Conservation (phyloP, 2,797 vertebrate species). For the Acrossocheilus wenchowensis region DNA sequence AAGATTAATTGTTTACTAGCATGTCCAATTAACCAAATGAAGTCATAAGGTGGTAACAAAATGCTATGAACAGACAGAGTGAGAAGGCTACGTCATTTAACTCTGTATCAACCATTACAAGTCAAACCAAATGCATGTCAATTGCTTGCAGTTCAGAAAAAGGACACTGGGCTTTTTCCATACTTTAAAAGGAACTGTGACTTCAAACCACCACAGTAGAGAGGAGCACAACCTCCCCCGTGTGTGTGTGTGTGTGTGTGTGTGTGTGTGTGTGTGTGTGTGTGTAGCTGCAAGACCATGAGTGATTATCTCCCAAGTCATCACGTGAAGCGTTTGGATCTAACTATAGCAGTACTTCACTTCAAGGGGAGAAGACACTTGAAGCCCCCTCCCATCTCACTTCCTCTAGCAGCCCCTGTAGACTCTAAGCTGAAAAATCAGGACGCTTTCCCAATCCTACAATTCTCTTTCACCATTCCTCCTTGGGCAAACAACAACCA, state of each 20-base stretch:
- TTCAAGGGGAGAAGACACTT: slow-evolving; percentile 73
- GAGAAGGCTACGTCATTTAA: not conserved
- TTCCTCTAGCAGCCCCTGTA: slow-evolving; percentile 67
- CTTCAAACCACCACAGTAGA: slow-evolving; percentile 18
- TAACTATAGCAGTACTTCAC: slow-evolving; percentile 74
- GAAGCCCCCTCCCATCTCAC: slow-evolving; percentile 69
- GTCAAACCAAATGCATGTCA: not conserved
- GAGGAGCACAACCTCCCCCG: slow-evolving; percentile 39
- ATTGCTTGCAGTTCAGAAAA: slow-evolving; percentile 34
- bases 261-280: not conserved
- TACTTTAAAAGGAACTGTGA: slow-evolving; percentile 57
- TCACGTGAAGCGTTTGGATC: slow-evolving; percentile 58
- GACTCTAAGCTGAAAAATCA: slow-evolving; percentile 50
- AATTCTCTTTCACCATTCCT: not conserved
- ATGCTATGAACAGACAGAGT: not conserved
- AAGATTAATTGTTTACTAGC: slow-evolving; percentile 2
- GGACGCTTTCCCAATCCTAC: not conserved
- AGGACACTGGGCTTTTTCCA: slow-evolving; percentile 56
- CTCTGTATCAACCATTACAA: not conserved
- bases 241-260: not conserved
- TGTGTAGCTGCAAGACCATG: not conserved
- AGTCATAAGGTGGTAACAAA: not conserved
- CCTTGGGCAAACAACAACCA: not conserved
- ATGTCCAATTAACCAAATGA: not conserved
- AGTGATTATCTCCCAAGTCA: slow-evolving; percentile 65